phyloP scores from a whole-genome alignment of 2,113 vertebrate species.

The Antechinus stuartii region DNA sequence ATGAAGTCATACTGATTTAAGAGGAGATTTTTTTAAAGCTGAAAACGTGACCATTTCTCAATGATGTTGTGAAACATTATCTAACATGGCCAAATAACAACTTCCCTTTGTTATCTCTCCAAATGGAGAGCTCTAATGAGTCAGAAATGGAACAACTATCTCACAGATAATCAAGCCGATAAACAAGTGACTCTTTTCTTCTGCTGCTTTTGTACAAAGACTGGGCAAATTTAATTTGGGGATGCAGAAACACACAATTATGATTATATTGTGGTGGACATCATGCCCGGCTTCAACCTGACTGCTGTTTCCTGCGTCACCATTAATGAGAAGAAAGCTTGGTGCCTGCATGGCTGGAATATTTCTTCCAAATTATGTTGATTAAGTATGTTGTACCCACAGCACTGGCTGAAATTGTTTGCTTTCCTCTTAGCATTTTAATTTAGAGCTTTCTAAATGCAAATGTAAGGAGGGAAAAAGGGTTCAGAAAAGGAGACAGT shows the following conservation, averaged over 20 bases:
- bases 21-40: background rate
- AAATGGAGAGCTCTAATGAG: slow-evolving; percentile 37
- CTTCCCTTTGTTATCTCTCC: slow-evolving; percentile 17
- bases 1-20: background rate
- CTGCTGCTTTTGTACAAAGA: slow-evolving; percentile 32
- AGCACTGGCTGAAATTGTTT: slow-evolving; percentile 51
- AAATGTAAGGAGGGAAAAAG: slow-evolving; percentile 50
- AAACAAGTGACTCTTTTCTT: slow-evolving; percentile 45
- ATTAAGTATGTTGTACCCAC: slow-evolving; percentile 49
- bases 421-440: slow-evolving; percentile 65
- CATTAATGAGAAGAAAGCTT: slow-evolving; percentile 63
- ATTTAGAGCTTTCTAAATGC: slow-evolving; percentile 71
- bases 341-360: slow-evolving; percentile 61
- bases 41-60: background rate
- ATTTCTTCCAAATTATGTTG: slow-evolving; percentile 69
- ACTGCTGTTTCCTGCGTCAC: slow-evolving; percentile 50
- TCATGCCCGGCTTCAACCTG: slow-evolving; percentile 17
- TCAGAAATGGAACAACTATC: slow-evolving; percentile 50
- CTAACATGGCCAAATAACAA: background rate
- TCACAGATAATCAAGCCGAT: background rate
- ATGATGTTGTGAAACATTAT: background rate
- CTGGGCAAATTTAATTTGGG: slow-evolving; percentile 51
- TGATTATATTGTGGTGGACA: slow-evolving; percentile 36
- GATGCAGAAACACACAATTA: slow-evolving; percentile 57
- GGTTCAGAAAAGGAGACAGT: slow-evolving; percentile 39